phyloP scores from a whole-genome alignment of 2,888 invertebrate genomes.

The Sericinus montela region DNA sequence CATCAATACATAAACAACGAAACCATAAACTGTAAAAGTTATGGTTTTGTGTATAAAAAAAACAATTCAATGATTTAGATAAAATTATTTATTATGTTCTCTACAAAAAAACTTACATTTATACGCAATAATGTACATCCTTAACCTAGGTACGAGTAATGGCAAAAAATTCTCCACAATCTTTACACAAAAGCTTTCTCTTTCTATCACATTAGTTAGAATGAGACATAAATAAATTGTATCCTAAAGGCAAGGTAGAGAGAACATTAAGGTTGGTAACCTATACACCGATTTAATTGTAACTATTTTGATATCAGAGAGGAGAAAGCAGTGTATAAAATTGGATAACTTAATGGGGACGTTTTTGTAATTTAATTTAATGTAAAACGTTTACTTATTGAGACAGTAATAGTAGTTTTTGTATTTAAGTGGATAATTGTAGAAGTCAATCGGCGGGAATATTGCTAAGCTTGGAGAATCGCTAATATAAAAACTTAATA shows the following conservation, averaged over 20 bases:
- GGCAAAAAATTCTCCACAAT: conserved; percentile 69
- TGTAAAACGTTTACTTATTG: no score
- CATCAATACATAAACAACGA: conserved; percentile 41
- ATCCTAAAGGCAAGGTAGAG: conserved; percentile 61
- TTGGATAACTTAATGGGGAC: no score
- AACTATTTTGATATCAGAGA: not conserved
- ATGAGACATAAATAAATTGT: conserved; percentile 60
- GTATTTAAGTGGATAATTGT: no score
- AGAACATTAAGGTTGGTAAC: conserved; percentile 54
- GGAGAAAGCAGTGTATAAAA: no score
- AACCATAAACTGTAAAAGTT: not conserved
- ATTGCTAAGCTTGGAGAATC: no score
- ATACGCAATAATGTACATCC: conserved; percentile 74
- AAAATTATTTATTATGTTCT: conserved; percentile 62
- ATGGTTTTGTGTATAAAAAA: conserved; percentile 12
- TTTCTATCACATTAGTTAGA: conserved; percentile 53
- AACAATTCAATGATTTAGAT: conserved; percentile 13
- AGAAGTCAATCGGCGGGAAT: no score
- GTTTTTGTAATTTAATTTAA: no score
- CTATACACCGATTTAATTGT: conserved; percentile 20
- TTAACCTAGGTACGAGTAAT: conserved; percentile 75
- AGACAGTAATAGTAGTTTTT: no score
- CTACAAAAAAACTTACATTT: conserved; percentile 69
- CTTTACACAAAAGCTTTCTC: conserved; percentile 42
- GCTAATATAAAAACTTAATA: no score